phyloP scores from a whole-genome alignment of 2,797 vertebrate species.

The Balearica regulorum region DNA sequence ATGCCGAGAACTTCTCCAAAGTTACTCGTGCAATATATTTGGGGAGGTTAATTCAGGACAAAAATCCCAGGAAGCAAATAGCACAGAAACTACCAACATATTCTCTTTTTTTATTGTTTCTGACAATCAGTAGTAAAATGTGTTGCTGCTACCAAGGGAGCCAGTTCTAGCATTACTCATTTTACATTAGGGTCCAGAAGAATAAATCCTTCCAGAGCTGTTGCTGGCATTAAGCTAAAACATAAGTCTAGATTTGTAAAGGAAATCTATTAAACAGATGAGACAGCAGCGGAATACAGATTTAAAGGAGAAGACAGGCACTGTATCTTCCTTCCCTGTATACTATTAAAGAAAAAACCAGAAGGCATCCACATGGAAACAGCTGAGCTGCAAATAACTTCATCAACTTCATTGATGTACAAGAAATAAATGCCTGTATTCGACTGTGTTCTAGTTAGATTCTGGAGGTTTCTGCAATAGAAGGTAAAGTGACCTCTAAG shows the following conservation, averaged over 20 bases:
- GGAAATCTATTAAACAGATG: slow-evolving; percentile 41
- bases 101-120: slow-evolving; percentile 63
- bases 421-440: neutral
- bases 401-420: neutral
- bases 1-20: slow-evolving; percentile 9
- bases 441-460: neutral
- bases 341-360: neutral
- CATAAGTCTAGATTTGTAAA: slow-evolving; percentile 58
- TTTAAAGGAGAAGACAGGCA: neutral
- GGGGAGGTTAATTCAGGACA: slow-evolving; percentile 64
- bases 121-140: slow-evolving; percentile 72
- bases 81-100: slow-evolving; percentile 28
- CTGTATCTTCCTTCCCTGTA: neutral
- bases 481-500: neutral
- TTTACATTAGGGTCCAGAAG: slow-evolving; percentile 54
- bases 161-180: slow-evolving; percentile 63
- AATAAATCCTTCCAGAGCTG: slow-evolving; percentile 60
- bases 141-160: slow-evolving; percentile 63
- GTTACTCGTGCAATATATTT: slow-evolving; percentile 27
- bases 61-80: slow-evolving; percentile 44
- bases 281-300: slow-evolving; percentile 23
- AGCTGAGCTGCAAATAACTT: neutral
- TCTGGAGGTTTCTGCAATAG: neutral
- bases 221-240: slow-evolving; percentile 57
- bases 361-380: neutral